These are phyloP conservation scores for Henricia sp. DNA, from an alignment of 53 echinoderm and acorn worm genomes.

Conservation along the genomic window DNA sequence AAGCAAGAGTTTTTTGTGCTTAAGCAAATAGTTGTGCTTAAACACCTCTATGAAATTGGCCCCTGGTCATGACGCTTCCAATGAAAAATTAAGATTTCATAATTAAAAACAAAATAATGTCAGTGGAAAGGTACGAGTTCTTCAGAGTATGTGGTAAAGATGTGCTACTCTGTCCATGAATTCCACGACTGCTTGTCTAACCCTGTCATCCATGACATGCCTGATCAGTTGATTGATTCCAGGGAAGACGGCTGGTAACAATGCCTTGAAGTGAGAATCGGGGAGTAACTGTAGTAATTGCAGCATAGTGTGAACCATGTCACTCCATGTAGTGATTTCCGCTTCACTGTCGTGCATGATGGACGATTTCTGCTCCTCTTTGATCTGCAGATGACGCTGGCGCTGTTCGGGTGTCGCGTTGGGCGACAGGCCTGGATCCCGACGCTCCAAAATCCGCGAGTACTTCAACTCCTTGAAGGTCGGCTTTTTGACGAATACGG, in stretches of 20 bases:
- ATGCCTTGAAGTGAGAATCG: slow-evolving; percentile 76
- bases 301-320: slow-evolving; percentile 95
- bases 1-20: too few species aligned
- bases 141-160: slow-evolving; percentile 80
- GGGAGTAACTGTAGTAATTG: slow-evolving; percentile 91
- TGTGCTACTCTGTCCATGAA: slow-evolving; percentile 94
- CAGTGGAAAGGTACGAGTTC: too few species aligned
- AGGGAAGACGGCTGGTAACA: slow-evolving; percentile 91
- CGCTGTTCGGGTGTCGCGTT: slow-evolving; percentile 75
- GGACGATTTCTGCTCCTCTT: slow-evolving; percentile 82
- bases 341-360: slow-evolving; percentile 86
- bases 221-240: slow-evolving; percentile 90
- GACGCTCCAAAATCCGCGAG: slow-evolving; percentile 67
- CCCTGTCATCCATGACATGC: slow-evolving; percentile 83
- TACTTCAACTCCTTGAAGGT: slow-evolving; percentile 97
- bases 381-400: slow-evolving; percentile 87
- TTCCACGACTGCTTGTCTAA: slow-evolving; percentile 89
- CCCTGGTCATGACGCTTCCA: too few species aligned
- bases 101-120: too few species aligned
- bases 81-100: too few species aligned
- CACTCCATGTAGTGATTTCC: slow-evolving; percentile 87
- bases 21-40: too few species aligned
- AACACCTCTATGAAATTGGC: too few species aligned
- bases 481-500: slow-evolving; percentile 96
- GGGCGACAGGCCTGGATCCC: slow-evolving; percentile 15